Evolutionary conservation across 2,797 vertebrate species (phyloP).

Genomic region (Rallus crepitans): DNA sequence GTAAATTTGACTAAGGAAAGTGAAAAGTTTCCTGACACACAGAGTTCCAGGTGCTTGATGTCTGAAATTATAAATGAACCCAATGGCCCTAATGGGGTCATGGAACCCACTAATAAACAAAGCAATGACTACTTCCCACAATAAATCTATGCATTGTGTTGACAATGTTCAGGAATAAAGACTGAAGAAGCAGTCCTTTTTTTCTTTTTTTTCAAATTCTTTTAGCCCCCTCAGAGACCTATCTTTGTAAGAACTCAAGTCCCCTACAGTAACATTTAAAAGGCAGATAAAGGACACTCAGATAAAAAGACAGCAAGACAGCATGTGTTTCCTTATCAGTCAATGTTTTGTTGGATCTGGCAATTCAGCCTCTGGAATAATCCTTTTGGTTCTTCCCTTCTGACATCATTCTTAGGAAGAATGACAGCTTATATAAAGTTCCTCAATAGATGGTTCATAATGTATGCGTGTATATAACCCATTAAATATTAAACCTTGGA

Average conservation of each 20-base stretch:
- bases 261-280: background rate
- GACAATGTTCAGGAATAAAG: background rate
- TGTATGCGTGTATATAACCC: background rate
- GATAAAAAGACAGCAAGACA: constrained; percentile 3
- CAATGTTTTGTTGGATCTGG: constrained; percentile 12
- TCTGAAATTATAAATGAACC: background rate
- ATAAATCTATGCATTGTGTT: background rate
- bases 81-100: background rate
- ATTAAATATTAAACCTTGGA: background rate
- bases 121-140: background rate
- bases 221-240: background rate
- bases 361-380: constrained; percentile 32
- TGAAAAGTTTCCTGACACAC: background rate
- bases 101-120: background rate
- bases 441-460: background rate
- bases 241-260: background rate
- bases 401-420: background rate
- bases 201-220: background rate
- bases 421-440: background rate
- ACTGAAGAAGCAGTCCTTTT: background rate
- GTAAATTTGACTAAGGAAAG: background rate
- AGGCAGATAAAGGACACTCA: constrained; percentile 2
- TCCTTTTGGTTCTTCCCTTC: constrained; percentile 14
- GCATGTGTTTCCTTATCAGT: constrained; percentile 30
- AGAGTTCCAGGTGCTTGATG: background rate